phyloP scores from a whole-genome alignment of 2,113 vertebrate species.

The Neolamprologus longior region DNA sequence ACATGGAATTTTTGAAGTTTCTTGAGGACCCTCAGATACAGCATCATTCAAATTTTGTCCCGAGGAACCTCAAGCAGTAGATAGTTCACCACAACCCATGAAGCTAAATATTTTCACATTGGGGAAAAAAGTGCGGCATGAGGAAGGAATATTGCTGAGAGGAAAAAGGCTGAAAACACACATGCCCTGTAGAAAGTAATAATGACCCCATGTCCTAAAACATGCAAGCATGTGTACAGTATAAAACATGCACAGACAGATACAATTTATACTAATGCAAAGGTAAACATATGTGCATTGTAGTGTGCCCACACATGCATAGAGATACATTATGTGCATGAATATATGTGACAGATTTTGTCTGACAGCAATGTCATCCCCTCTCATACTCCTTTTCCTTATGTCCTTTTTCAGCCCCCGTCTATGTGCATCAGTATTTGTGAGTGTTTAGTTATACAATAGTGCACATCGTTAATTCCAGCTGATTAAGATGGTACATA shows the following conservation, averaged over 20 bases:
- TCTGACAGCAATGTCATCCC: background rate
- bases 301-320: background rate
- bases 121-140: fast-evolving
- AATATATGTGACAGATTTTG: background rate
- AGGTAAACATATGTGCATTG: background rate
- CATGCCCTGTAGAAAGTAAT: conserved; percentile 21
- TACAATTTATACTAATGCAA: background rate
- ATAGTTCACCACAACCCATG: conserved; percentile 8
- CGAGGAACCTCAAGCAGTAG: background rate
- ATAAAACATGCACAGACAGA: background rate
- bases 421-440: background rate
- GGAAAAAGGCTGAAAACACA: conserved; percentile 40
- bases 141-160: background rate
- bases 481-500: background rate
- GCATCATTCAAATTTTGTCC: background rate
- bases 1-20: background rate
- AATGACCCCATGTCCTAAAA: conserved; percentile 1
- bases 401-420: background rate
- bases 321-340: background rate
- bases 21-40: background rate
- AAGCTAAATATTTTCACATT: conserved; percentile 1
- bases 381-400: background rate
- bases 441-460: background rate
- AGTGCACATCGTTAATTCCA: background rate
- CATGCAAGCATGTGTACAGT: background rate